Evolutionary conservation across 2,797 vertebrate genomes (phyloP), one percentile per base, ranked within the genome.

Genomic region (Phoxinus dragarum): DNA sequence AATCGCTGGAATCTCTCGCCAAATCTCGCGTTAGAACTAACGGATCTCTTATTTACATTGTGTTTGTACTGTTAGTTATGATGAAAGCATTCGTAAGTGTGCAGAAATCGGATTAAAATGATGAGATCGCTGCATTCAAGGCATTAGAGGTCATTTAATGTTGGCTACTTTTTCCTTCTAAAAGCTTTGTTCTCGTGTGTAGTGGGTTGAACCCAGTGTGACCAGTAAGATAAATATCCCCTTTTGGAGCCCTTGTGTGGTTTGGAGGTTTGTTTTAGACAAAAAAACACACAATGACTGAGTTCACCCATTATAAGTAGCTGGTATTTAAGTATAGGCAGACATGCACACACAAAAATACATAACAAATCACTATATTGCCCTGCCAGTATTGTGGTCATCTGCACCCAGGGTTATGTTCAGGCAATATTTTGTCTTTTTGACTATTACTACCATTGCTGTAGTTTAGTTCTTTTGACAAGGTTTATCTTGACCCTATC

Each of bases 321-420:
- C 52, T 86, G 78, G 76, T 87, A 84, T 83, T 85, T 86, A 89
- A 85, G 85, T 88, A 81, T 86, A 89, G 75, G 81, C 86, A 84
- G 82, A 88, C 79, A 84, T 67, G 49, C 69, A 61, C 71, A 52
- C 40, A 56, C 49, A 80, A 81, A 86, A 77, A 82, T 87, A 88
- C 77, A 84, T 79, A 79, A 27, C 78, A 87, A 74, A 78, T 87
- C 42, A 72, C 85, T 81, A 86, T 88, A 67, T 69, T 78, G 68
- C 19, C 38, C 52, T 87, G 87, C 89, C 86, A 90, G 83, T 77
- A 75, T 86, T 88, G 86, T 87, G 89, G 87, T 81, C 83, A 66
- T 85, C 59, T 85, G 76, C 52, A 73, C 82, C 77, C 85, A 85
- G 64, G 81, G 84, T 84, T 82, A 75, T 68, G 84, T 76, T 83